These are phyloP conservation scores for Stichodactyla helianthus DNA, from an alignment of 64 coral and sea anemone genomes.

Conservation along the genomic window DNA sequence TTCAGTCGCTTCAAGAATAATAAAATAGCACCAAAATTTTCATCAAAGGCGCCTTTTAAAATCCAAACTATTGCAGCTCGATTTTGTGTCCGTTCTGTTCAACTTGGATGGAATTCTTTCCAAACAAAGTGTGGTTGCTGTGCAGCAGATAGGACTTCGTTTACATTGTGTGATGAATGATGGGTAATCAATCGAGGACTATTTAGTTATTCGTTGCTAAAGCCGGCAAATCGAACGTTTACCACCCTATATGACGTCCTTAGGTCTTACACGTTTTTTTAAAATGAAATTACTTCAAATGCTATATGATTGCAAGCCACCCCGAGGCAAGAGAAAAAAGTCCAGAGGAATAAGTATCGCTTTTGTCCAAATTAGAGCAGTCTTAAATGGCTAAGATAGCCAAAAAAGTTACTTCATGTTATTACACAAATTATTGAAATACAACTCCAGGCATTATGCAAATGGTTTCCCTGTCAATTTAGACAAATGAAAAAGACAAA, in stretches of 20 bases:
- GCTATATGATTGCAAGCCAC: neutral
- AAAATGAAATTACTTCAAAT: neutral
- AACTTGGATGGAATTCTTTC: neutral
- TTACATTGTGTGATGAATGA: neutral
- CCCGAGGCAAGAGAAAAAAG: neutral
- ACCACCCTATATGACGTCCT: neutral
- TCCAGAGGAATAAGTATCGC: neutral
- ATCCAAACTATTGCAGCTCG: neutral
- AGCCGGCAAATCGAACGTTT: neutral
- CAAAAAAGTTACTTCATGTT: neutral
- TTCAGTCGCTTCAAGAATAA: neutral
- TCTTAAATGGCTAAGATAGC: neutral
- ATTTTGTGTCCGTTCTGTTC: neutral
- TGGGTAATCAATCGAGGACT: neutral
- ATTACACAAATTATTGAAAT: neutral
- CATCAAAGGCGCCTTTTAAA: neutral
- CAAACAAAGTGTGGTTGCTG: neutral
- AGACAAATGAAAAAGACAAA: slow-evolving; percentile 1
- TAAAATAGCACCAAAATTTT: neutral
- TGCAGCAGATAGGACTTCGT: neutral
- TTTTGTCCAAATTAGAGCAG: neutral
- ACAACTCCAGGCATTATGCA: slow-evolving; percentile 2
- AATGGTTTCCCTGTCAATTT: neutral
- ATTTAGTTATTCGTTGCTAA: neutral
- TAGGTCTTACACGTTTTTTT: neutral